Conservation (phyloP, 1,140 invertebrate genomes). For the Hycleus phaleratus region DNA sequence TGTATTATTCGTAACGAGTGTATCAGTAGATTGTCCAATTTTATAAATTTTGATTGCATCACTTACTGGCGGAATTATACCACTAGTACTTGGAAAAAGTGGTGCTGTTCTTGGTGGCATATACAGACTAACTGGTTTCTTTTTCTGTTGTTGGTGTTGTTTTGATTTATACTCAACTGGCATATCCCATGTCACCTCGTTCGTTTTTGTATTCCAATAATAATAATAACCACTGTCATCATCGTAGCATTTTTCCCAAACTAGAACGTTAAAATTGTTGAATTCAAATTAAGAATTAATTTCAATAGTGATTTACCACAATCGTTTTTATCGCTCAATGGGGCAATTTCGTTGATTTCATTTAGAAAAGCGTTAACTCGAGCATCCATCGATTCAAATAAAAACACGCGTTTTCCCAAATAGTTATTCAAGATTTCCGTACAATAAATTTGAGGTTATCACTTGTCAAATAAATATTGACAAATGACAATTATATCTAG, state of each 20-base stretch:
- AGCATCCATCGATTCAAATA: conserved; percentile 27
- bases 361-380: conserved; percentile 38
- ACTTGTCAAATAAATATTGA: too few species aligned
- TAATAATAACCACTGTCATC: conserved; percentile 60
- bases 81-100: conserved; percentile 19
- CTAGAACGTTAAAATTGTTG: conserved; percentile 14
- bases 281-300: too few species aligned
- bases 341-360: conserved; percentile 38
- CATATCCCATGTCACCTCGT: conserved; percentile 66
- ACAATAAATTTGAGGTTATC: too few species aligned
- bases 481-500: too few species aligned
- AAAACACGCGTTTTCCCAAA: too few species aligned
- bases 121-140: conserved; percentile 17
- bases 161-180: conserved; percentile 45
- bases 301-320: conserved; percentile 1
- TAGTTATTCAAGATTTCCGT: too few species aligned
- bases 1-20: background rate
- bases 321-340: conserved; percentile 20
- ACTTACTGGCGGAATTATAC: conserved; percentile 2
- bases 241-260: conserved; percentile 65
- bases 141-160: conserved; percentile 5
- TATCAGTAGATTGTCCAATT: conserved; percentile 10
- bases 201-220: conserved; percentile 65
- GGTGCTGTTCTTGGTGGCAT: conserved; percentile 15
- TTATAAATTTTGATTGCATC: conserved; percentile 23